phyloP scores from a whole-genome alignment of 2,797 vertebrate genomes.

The Amblyraja radiata region DNA sequence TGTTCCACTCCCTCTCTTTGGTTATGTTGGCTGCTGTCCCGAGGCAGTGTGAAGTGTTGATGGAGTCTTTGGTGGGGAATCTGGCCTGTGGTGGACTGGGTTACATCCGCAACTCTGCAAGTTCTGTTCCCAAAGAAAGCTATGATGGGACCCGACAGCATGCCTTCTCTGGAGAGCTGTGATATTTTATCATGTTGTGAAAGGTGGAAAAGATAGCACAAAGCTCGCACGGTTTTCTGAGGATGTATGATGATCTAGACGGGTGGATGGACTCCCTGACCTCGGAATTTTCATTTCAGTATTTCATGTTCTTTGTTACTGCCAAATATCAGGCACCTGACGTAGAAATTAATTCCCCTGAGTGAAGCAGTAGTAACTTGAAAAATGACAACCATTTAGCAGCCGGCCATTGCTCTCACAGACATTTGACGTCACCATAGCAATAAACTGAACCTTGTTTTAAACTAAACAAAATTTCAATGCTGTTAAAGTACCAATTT shows the following conservation, averaged over 20 bases:
- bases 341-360: neutral
- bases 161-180: neutral
- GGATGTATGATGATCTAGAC: neutral
- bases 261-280: neutral
- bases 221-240: neutral
- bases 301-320: neutral
- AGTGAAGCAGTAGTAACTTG: neutral
- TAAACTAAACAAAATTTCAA: neutral
- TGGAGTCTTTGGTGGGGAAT: too few species aligned
- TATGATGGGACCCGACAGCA: too few species aligned
- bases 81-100: too few species aligned
- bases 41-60: too few species aligned
- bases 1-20: too few species aligned
- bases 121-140: too few species aligned
- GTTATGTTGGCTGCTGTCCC: too few species aligned
- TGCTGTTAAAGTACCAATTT: neutral
- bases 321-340: neutral
- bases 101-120: too few species aligned
- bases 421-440: neutral
- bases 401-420: neutral
- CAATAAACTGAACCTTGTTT: neutral
- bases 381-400: neutral
- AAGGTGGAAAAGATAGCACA: neutral
- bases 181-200: neutral
- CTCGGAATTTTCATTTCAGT: neutral